Conservation (phyloP, 1,140 invertebrate genomes). For the Trypoxylus dichotomus region DNA sequence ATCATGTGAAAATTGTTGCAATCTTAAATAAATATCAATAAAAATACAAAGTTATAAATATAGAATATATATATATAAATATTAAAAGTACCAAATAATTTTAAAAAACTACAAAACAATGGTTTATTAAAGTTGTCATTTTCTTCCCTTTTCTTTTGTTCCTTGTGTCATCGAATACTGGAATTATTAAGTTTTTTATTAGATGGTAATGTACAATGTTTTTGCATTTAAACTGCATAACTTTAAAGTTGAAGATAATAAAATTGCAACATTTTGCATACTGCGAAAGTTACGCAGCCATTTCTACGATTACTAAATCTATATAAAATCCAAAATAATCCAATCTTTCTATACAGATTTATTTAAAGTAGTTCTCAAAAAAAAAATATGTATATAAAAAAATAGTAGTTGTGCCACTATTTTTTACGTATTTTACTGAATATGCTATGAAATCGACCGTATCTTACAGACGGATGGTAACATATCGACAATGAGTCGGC, state of each 20-base stretch:
- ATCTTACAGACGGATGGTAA: slow-evolving; percentile 28
- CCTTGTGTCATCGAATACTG: neutral
- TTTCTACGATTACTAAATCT: slow-evolving; percentile 35
- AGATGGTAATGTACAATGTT: neutral
- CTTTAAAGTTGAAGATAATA: neutral
- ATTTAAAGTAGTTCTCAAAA: neutral
- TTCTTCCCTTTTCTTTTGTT: neutral
- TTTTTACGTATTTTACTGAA: neutral
- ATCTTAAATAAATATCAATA: neutral
- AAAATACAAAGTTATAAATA: neutral
- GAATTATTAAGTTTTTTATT: neutral
- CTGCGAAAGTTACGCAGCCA: slow-evolving; percentile 31
- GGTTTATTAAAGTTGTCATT: slow-evolving; percentile 8
- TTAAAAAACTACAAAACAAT: neutral
- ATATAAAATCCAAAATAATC: slow-evolving; percentile 27
- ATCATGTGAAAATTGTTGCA: neutral
- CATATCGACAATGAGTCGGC: slow-evolving; percentile 43
- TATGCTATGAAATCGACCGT: neutral
- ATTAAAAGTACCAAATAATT: neutral
- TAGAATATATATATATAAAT: too few species aligned
- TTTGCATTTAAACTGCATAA: neutral
- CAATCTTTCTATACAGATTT: slow-evolving; percentile 8
- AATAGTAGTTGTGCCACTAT: neutral
- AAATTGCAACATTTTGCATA: neutral
- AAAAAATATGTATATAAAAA: neutral